Base-by-base conservation (phyloP, 2,797 vertebrate genomes). In the Paratrypauchen microcephalus region DNA sequence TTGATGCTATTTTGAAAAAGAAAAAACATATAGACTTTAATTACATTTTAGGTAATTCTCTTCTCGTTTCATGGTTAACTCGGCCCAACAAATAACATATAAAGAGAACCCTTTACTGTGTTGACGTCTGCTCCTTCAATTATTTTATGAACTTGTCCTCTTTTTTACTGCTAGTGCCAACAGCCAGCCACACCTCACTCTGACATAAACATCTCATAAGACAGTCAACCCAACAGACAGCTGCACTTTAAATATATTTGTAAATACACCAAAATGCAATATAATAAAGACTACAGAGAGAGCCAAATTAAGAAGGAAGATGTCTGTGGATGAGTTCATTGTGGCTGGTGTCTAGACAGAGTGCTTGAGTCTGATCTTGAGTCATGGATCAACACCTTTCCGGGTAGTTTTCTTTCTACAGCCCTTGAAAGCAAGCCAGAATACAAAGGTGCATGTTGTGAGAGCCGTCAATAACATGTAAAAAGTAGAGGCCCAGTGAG, bases 341-440 rank as follows among this genome's bases (percentile, higher is more conserved):
- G 80, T 83, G 78, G 70, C 60, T 71, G 59, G 59, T 72, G 84
- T 89, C 88, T 87, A 88, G 87, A 89, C 84, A 82, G 65, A 32
- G 76, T 84, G 75, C 82, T 90, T 85, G 81, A 86, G 67, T 24
- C 61, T 87, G 83, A 87, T 87, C 87, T 75, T 62, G 71, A 84
- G 79, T 83, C 85, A 50, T 54, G 61, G 69, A 75, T 76, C 58
- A 57, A 65, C 70, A 81, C 64, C 66, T 39, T 9, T 55, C 57
- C 52, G 30, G 70, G n/a, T 74, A n/a, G 65, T 82, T 74, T 66
- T 72, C 15, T 72, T 69, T 68, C 78, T 70, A 50, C 39, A 57
- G 65, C 15, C 6, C 24, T 52, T 62, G 16, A 28, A 32, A 18
- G 41, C 1, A 24, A 61, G 21, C 39, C 13, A 48, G 81, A 77